phyloP scores from a whole-genome alignment of 2,113 vertebrate species.

The Mustela lutreola region DNA sequence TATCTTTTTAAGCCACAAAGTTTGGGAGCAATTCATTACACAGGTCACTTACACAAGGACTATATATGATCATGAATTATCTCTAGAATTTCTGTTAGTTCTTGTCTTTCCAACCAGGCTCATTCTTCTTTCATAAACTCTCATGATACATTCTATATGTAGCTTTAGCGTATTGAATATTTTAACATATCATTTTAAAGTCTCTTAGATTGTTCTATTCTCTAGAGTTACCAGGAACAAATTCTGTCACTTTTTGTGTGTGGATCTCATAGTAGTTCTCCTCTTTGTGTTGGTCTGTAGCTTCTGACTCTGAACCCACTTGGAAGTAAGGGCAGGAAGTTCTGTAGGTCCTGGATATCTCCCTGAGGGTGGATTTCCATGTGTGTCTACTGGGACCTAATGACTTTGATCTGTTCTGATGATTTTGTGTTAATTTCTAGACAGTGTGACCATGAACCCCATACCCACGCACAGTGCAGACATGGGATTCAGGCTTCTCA shows the following conservation, averaged over 20 bases:
- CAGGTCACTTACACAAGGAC: neutral
- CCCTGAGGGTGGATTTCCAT: too few species aligned
- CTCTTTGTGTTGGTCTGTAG: neutral
- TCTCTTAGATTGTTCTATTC: neutral
- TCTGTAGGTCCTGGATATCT: neutral
- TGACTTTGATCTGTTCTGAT: neutral
- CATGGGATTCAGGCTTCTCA: neutral
- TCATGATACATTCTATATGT: neutral
- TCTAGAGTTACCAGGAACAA: neutral
- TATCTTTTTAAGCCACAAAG: neutral
- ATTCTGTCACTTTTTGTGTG: neutral
- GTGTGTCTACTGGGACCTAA: neutral
- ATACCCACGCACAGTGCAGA: rapidly evolving
- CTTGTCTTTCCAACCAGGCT: neutral
- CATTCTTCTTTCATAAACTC: neutral
- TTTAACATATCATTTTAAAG: neutral
- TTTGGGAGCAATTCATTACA: neutral
- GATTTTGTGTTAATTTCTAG: neutral
- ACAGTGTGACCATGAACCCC: neutral
- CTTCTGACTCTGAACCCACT: neutral
- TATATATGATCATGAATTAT: too few species aligned
- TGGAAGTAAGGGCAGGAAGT: neutral
- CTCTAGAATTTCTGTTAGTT: neutral
- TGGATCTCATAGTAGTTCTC: neutral
- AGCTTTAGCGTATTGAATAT: neutral